Evolutionary conservation across 2,113 vertebrate genomes (phyloP), one percentile per base, ranked within the genome.

Genomic region (Nannobrachium achirus): DNA sequence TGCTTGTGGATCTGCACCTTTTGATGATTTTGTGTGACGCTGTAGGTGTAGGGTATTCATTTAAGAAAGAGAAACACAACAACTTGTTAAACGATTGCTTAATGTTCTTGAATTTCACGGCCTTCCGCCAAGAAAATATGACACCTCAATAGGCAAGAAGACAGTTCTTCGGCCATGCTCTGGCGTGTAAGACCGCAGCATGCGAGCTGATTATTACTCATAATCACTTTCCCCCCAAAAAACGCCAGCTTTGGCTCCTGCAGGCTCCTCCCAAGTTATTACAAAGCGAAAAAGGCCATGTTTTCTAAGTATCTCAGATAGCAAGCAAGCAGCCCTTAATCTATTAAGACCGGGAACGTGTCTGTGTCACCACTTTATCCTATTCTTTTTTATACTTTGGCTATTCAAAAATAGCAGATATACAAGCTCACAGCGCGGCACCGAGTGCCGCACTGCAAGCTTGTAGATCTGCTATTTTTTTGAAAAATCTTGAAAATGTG

Each of bases 271-370:
- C 67, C 64, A 49, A 66, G 64, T 86, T 82, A 82, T 77, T 85
- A 81, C 73, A 78, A 86, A 83, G 75, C 73, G 79, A 84, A 80
- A n/a, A n/a, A n/a, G n/a, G 51, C 72, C 63, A 49, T 93, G 89
- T 86, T 90, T 94, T 93, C 89, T 76, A 92, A 93, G 91, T 89
- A 88, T 92, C 92, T 89, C 90, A 88, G 88, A 86, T 92, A 86
- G 88, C 86, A n/a, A n/a, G 81, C 86, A 90, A 93, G 92, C 71
- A 81, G 90, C 85, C 87, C 25, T 33, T 33, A 1, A 33, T 5
- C 25, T 5, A 33, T 33, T 33, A 3, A 33, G 25, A 5, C 3
- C 3, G 25, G 25, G 3, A 33, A 33, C 25, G n/a, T n/a, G n/a
- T n/a, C n/a, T n/a, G n/a, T n/a, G n/a, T n/a, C n/a, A n/a, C n/a